Evolutionary conservation across 2,888 invertebrate genomes (phyloP).

Genomic region (Hyppa rectilinea): DNA sequence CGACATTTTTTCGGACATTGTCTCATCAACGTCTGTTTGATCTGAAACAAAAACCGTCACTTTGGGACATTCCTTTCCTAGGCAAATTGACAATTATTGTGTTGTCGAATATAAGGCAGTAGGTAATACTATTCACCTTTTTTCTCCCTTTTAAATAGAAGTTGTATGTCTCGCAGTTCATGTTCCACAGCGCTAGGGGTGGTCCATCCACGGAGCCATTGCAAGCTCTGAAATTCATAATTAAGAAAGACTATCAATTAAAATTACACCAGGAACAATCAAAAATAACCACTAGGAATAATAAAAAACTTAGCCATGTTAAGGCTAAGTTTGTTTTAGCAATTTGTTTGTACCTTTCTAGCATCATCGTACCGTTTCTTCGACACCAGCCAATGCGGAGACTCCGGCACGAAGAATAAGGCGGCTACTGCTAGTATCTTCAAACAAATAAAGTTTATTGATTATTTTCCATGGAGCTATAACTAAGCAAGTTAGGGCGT

Average conservation of each 20-base stretch:
- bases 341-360: slow-evolving; percentile 78
- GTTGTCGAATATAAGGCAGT: neutral
- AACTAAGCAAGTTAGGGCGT: neutral
- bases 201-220: slow-evolving; percentile 96
- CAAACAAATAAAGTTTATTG: slow-evolving; percentile 42
- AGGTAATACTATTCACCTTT: slow-evolving; percentile 35
- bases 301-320: no score
- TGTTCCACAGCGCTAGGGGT: slow-evolving; percentile 90
- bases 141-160: slow-evolving; percentile 77
- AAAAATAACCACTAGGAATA: no score
- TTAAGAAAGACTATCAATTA: neutral
- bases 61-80: neutral
- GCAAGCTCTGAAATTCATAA: slow-evolving; percentile 87
- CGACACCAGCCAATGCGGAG: slow-evolving; percentile 95
- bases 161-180: slow-evolving; percentile 90
- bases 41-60: slow-evolving; percentile 67
- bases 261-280: no score
- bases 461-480: neutral
- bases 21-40: slow-evolving; percentile 76
- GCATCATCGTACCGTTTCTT: slow-evolving; percentile 92
- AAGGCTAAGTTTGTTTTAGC: neutral
- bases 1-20: slow-evolving; percentile 76
- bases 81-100: neutral
- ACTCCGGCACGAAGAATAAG: slow-evolving; percentile 94
- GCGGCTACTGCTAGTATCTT: slow-evolving; percentile 91